These are phyloP conservation scores for Pseudois nayaur DNA, from an alignment of 2,113 vertebrate genomes.

Conservation along the genomic window DNA sequence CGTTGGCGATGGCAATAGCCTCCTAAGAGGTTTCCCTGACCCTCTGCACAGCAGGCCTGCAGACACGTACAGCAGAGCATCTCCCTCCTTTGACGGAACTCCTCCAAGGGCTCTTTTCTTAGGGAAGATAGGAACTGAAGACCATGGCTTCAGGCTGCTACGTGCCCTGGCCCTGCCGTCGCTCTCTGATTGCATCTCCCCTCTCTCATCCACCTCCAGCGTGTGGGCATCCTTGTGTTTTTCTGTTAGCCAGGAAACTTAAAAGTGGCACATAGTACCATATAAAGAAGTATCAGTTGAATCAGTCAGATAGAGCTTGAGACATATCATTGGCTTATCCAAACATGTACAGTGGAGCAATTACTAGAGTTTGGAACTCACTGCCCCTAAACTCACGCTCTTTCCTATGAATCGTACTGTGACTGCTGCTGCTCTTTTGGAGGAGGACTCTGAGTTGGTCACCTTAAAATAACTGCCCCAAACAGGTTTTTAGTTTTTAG, in stretches of 20 bases:
- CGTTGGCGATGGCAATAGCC: rapidly evolving
- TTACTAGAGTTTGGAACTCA: neutral
- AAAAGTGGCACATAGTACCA: neutral
- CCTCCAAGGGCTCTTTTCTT: neutral
- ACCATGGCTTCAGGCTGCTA: neutral
- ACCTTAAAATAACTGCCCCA: neutral
- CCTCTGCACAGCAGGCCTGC: neutral
- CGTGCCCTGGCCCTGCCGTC: neutral
- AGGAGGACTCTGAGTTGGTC: neutral
- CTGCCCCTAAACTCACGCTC: neutral
- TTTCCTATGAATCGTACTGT: neutral
- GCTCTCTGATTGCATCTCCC: neutral
- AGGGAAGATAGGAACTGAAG: neutral
- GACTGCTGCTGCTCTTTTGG: neutral
- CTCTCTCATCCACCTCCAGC: neutral
- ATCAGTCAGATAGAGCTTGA: neutral
- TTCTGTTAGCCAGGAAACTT: neutral
- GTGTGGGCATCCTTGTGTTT: neutral
- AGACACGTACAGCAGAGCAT: rapidly evolving
- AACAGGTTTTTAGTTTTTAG: neutral
- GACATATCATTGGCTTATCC: neutral
- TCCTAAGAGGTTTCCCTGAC: neutral
- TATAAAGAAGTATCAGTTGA: neutral
- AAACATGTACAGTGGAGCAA: neutral
- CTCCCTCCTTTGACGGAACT: neutral